These are phyloP conservation scores for Drosophila pandora DNA, from an alignment of 1,140 invertebrate genomes.

Conservation along the genomic window DNA sequence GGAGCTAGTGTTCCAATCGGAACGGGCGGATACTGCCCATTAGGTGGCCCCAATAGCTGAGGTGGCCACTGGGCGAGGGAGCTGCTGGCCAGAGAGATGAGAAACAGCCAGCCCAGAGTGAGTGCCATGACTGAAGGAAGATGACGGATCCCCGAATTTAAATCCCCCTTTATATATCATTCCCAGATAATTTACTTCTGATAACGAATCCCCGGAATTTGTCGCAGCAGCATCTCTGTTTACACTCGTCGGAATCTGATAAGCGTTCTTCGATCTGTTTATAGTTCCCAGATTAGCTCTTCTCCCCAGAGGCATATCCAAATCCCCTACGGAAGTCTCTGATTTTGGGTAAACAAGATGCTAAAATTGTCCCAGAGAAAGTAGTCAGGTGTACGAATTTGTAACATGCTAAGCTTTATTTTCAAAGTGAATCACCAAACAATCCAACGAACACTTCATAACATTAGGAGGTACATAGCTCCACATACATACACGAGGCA, in stretches of 20 bases:
- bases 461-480: slow-evolving; percentile 28
- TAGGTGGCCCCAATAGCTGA: neutral
- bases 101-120: slow-evolving; percentile 23
- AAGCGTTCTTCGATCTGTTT: slow-evolving; percentile 69
- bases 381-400: slow-evolving; percentile 24
- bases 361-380: slow-evolving; percentile 22
- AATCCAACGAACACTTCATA: slow-evolving; percentile 68
- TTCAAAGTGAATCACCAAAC: slow-evolving; percentile 66
- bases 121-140: slow-evolving; percentile 19
- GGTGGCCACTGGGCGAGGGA: slow-evolving; percentile 13
- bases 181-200: slow-evolving; percentile 23
- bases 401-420: slow-evolving; percentile 73
- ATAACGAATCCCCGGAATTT: slow-evolving; percentile 49
- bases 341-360: slow-evolving; percentile 6
- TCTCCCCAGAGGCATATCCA: slow-evolving; percentile 2
- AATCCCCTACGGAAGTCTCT: slow-evolving; percentile 29
- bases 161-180: slow-evolving; percentile 34
- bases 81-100: slow-evolving; percentile 31
- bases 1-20: slow-evolving; percentile 29
- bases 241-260: slow-evolving; percentile 43
- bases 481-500: slow-evolving; percentile 41
- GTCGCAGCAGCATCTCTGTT: slow-evolving; percentile 55
- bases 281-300: slow-evolving; percentile 29
- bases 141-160: slow-evolving; percentile 1
- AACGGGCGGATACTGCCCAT: neutral